A percentile compares a stretch with the other conserved stretches of the same genome.
phyloP scores from a whole-genome alignment of 1,140 invertebrate genomes.

The Phymastichus coffea region DNA sequence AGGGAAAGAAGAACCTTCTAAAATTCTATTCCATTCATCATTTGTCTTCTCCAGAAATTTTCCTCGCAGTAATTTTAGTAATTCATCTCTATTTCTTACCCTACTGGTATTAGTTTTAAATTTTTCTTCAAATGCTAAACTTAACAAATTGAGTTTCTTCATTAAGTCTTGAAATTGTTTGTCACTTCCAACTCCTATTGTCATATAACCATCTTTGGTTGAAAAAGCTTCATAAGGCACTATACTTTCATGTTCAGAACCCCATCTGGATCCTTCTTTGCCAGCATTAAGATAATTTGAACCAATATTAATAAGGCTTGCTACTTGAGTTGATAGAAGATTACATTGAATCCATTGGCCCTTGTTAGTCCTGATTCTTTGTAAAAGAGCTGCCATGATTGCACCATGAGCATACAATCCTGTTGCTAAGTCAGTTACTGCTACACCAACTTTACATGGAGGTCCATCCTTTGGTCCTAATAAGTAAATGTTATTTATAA shows the following conservation, averaged over 20 bases:
- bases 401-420: conserved; percentile 95
- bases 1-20: conserved; percentile 78
- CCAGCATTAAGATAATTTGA: conserved; percentile 89
- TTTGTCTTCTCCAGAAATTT: conserved; percentile 70
- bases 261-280: conserved; percentile 74
- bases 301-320: conserved; percentile 85
- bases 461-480: conserved; percentile 67
- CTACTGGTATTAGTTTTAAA: conserved; percentile 73
- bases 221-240: conserved; percentile 91
- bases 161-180: conserved; percentile 74
- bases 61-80: conserved; percentile 65
- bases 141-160: conserved; percentile 61
- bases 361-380: conserved; percentile 72
- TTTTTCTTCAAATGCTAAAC: conserved; percentile 64
- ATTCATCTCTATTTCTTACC: conserved; percentile 73
- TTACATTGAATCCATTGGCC: conserved; percentile 95
- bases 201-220: conserved; percentile 80
- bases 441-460: conserved; percentile 90
- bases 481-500: neutral
- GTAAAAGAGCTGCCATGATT: conserved; percentile 86
- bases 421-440: conserved; percentile 90
- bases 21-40: conserved; percentile 73
- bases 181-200: conserved; percentile 82
- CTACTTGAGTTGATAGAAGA: conserved; percentile 89
- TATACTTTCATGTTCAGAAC: conserved; percentile 91